A percentile compares a stretch with the other conserved stretches of the same genome.
These are phyloP conservation scores for Eupithecia centaureata DNA, from an alignment of 2,888 invertebrate genomes.

Conservation along the genomic window DNA sequence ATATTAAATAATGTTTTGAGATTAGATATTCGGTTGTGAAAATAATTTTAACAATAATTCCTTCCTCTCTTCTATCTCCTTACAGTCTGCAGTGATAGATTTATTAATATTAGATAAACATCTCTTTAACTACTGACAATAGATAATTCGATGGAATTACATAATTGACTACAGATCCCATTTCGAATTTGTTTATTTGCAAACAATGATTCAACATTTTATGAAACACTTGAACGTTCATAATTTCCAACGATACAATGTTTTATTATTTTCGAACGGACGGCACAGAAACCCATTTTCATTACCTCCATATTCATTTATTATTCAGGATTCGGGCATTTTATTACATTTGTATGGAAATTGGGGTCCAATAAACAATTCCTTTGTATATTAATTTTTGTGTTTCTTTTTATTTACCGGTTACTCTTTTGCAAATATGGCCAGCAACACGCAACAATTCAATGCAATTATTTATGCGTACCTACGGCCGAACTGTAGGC, in stretches of 20 bases:
- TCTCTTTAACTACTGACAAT: no score
- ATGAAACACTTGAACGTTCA: conserved; percentile 26
- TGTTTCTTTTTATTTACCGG: conserved; percentile 6
- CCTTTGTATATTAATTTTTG: conserved; percentile 53
- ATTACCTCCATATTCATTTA: conserved; percentile 60
- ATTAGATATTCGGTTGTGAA: no score
- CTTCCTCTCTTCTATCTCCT: no score
- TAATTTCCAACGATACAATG: conserved; percentile 38
- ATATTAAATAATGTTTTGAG: no score
- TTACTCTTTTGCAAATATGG: conserved; percentile 8
- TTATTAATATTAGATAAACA: no score
- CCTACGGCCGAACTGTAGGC: neutral
- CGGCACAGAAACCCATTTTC: conserved; percentile 59
- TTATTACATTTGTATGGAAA: conserved; percentile 75
- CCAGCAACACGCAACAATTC: neutral
- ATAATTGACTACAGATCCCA: neutral
- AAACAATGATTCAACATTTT: conserved; percentile 15
- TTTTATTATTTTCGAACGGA: conserved; percentile 51
- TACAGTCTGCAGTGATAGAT: no score
- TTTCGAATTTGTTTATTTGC: conserved; percentile 4
- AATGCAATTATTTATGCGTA: neutral
- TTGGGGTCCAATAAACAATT: conserved; percentile 56
- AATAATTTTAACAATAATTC: no score
- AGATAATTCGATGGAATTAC: no score
- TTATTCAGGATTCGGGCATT: conserved; percentile 63